phyloP scores from a whole-genome alignment of 2,113 vertebrate genomes.

The Dasyornis broadbenti region DNA sequence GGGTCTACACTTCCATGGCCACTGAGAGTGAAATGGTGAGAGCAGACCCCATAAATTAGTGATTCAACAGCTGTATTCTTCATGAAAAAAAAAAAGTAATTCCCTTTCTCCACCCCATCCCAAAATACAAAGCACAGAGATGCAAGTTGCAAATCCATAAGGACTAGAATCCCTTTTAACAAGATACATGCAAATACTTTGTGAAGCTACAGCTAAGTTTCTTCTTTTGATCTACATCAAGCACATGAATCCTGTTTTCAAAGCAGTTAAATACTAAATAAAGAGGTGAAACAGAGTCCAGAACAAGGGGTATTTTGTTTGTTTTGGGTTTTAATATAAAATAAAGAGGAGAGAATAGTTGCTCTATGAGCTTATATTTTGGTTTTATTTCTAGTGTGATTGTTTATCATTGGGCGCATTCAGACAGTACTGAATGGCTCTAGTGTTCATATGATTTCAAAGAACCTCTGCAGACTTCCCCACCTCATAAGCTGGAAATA shows the following conservation, averaged over 20 bases:
- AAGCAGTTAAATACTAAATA: neutral
- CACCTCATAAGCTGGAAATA: neutral
- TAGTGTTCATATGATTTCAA: neutral
- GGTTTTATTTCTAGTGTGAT: neutral
- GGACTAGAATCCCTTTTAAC: neutral
- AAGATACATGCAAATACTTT: neutral
- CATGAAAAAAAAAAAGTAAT: neutral
- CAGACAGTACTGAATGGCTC: neutral
- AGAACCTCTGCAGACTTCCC: neutral
- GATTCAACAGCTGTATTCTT: neutral
- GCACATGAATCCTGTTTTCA: neutral
- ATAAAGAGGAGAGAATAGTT: neutral
- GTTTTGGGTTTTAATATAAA: neutral
- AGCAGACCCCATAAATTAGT: neutral
- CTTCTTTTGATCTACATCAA: neutral
- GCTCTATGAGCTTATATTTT: neutral
- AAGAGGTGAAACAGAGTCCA: neutral
- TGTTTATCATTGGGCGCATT: neutral
- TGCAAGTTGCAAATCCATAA: neutral
- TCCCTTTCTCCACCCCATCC: neutral
- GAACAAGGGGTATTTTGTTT: neutral
- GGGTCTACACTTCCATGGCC: neutral
- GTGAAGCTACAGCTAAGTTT: neutral
- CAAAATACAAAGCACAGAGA: neutral
- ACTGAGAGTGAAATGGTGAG: neutral